These are phyloP conservation scores for Agrotis ipsilon DNA, from an alignment of 2,888 invertebrate species.

Conservation along the genomic window DNA sequence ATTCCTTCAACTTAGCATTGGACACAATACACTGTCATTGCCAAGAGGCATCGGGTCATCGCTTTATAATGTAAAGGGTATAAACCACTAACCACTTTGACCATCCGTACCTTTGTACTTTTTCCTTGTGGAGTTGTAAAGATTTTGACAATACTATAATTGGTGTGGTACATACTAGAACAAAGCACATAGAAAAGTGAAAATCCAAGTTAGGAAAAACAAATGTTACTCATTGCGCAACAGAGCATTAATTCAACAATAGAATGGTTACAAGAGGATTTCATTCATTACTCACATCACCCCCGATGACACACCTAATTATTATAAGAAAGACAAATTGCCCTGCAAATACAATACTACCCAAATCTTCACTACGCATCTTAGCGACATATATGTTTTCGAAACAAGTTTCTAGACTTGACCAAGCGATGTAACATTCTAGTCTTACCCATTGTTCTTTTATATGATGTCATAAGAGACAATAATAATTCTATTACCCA, in stretches of 20 bases:
- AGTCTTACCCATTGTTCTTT: slow-evolving; percentile 71
- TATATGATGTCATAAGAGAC: slow-evolving; percentile 77
- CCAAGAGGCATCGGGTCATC: slow-evolving; percentile 38
- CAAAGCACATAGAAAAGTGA: background rate
- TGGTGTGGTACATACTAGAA: background rate
- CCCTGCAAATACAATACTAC: background rate
- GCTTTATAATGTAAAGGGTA: slow-evolving; percentile 6
- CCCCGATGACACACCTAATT: background rate
- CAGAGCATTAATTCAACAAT: slow-evolving; percentile 28
- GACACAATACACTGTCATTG: slow-evolving; percentile 58
- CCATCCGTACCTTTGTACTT: background rate
- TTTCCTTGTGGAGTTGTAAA: background rate
- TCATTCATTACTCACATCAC: slow-evolving; percentile 8
- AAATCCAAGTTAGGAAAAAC: slow-evolving; percentile 6
- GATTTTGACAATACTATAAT: background rate
- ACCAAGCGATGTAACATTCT: slow-evolving; percentile 36
- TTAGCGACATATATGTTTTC: slow-evolving; percentile 18
- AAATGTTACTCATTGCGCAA: slow-evolving; percentile 7
- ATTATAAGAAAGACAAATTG: slow-evolving; percentile 24
- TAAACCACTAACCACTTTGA: background rate
- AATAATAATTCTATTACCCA: slow-evolving; percentile 70
- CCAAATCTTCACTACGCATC: slow-evolving; percentile 16
- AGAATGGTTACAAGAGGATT: background rate
- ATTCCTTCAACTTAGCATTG: slow-evolving; percentile 52
- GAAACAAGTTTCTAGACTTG: slow-evolving; percentile 41